Evolutionary conservation across 2,888 invertebrate genomes (phyloP), one percentile per base, ranked within the genome.

Genomic region (Galeopsomyia nigrocyanea): DNA sequence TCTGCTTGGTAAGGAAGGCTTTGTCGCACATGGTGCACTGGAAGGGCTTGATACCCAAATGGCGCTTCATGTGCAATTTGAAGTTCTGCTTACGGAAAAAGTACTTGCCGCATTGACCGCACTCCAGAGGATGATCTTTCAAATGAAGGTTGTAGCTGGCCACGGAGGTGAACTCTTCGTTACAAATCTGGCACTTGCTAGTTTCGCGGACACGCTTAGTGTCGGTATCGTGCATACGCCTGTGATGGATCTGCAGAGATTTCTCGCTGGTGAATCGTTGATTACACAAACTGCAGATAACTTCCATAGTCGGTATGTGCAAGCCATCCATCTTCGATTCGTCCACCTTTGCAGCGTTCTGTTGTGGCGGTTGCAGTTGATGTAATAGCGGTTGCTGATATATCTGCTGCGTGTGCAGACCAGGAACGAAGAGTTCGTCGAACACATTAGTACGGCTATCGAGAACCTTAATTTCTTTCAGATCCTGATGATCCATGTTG

Each of bases 1-100:
- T 95, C 87, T 94, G 94, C 63, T 93, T 92, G 31, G 95, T 94
- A 57, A 94, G 89, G 86, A 95, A 96, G 58, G 92, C 90, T 86
- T 95, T 95, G 82, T 92, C 92, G 84, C 95, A 96, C 17, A 93
- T 89, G 5, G 92, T 92, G 82, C 95, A 95, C 7, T 88, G 88
- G 82, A 89, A 91, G 77, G 93, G 92, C 82, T 93, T 93, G 82
- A 95, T 92, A 19, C 93, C 94, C 73, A 94, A 86, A 85, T 95
- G 95, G 0, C 94, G 91, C 83, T 94, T 94, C 83, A 93, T 89
- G 83, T 95, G 95, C 55, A 94, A 86, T 62, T 92, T 92, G 75
- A 94, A 90, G 84, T 93, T 94, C 77, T 92, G 92, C 83, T 92
- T 90, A 19, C 91, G 88, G 81, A 90, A 91, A 88, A 93, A 95